Conservation (phyloP, 2,888 invertebrate genomes). For the Cantharis rufa region DNA sequence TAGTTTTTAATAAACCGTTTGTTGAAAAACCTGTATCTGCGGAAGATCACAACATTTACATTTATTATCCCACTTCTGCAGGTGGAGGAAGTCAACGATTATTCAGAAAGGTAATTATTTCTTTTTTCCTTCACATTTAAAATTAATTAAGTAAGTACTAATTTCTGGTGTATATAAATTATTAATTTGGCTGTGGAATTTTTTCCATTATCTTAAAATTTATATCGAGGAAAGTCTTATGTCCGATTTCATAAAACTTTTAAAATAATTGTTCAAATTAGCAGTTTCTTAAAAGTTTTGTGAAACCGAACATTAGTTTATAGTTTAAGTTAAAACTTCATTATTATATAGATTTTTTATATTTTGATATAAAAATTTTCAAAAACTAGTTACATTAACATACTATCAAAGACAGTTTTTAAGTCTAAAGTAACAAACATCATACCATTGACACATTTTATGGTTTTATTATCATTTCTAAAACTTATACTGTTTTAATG, state of each 20-base stretch:
- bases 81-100: slow-evolving; percentile 97
- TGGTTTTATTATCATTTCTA: not conserved
- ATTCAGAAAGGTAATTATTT: slow-evolving; percentile 83
- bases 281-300: too few relatives aligned
- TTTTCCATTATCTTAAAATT: not conserved
- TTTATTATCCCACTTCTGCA: slow-evolving; percentile 98
- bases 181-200: not conserved
- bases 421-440: not conserved
- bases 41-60: slow-evolving; percentile 99
- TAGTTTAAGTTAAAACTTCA: not conserved
- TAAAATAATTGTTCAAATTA: too few relatives aligned
- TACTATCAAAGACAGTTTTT: not conserved
- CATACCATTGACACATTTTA: not conserved
- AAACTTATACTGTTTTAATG: not conserved
- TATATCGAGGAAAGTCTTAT: not conserved
- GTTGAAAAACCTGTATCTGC: slow-evolving; percentile 99
- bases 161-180: not conserved
- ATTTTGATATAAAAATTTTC: not conserved
- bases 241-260: too few relatives aligned
- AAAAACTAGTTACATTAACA: not conserved
- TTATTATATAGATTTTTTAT: not conserved
- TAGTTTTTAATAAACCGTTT: slow-evolving; percentile 96
- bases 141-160: not conserved
- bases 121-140: not conserved
- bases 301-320: too few relatives aligned